Conservation (phyloP, 2,113 vertebrate genomes). For the Psilopsiagon aymara region DNA sequence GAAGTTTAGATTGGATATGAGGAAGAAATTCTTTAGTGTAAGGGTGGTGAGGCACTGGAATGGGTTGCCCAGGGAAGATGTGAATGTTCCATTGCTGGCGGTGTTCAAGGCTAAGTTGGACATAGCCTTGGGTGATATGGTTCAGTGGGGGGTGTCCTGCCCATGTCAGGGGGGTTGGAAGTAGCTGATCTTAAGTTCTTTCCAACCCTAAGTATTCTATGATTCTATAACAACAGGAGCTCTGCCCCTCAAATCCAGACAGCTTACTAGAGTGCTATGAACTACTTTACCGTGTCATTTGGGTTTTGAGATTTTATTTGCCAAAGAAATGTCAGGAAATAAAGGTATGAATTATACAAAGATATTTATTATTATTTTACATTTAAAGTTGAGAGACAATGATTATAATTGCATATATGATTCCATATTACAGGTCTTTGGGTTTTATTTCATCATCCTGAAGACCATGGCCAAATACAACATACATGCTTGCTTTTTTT, state of each 20-base stretch:
- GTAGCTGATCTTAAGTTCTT: too few species aligned
- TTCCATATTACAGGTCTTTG: not conserved
- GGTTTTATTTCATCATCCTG: not conserved
- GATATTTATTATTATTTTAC: not conserved
- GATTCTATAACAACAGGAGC: not conserved
- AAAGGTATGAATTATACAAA: not conserved
- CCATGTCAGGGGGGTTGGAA: too few species aligned
- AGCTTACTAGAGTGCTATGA: not conserved
- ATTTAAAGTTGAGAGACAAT: not conserved
- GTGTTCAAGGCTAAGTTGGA: too few species aligned
- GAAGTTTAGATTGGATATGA: too few species aligned
- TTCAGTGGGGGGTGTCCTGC: too few species aligned
- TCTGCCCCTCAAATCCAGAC: not conserved
- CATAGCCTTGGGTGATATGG: too few species aligned
- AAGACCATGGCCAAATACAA: not conserved
- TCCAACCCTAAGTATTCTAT: too few species aligned
- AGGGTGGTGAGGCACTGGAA: too few species aligned
- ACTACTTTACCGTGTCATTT: not conserved
- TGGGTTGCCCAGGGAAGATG: too few species aligned
- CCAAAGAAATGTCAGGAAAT: not conserved
- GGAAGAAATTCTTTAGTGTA: too few species aligned
- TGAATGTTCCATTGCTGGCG: too few species aligned
- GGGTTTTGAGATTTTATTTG: not conserved
- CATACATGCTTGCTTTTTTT: accelerated
- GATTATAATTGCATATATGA: not conserved